Evolutionary conservation across 2,113 vertebrate species (phyloP), one percentile per base, ranked within the genome.

Genomic region (Scomber japonicus): DNA sequence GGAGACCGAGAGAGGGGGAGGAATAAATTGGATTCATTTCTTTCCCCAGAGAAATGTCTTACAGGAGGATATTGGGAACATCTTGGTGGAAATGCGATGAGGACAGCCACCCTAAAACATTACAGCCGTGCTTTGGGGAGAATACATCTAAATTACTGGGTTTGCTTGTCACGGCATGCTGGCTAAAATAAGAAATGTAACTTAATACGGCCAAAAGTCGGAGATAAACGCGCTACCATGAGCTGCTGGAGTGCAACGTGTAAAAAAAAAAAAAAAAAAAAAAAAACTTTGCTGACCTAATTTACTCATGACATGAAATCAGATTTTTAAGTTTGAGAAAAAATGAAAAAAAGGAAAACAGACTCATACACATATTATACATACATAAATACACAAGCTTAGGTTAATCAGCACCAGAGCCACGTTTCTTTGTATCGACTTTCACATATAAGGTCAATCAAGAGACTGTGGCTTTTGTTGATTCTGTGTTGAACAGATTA

Each of bases 121-220:
- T 90, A 90, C 76, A 78, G 86, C 73, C 56, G 56, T 50, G 86
- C 91, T 88, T 94, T 88, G 79, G 82, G 88, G 90, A 85, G 88
- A 90, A 93, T 93, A 89, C 76, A 60, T 94, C 92, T 93, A 91
- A 92, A 94, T 94, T 92, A 95, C 88, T 19, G 86, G 86, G 81
- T 88, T 89, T 83, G 86, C 87, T 90, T 93, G 93, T 94, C 94
- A 92, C 79, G 83, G 86, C 89, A 88, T 78, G 87, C 68, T 70
- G 78, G 84, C 89, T 86, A 91, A 94, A 94, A 93, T 71, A 91
- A 88, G 81, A 93, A 80, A 8, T 60, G 85, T 89, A 91, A 94
- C 90, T 73, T 80, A 87, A 91, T 89, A 79, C 13, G 35, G 49
- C 24, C 75, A 79, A 65, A 83, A 84, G 78, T 88, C 78, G 2